Evolutionary conservation across 2,888 invertebrate species (phyloP), one percentile per base, ranked within the genome.

Genomic region (Hirtodrosophila trivittata): DNA sequence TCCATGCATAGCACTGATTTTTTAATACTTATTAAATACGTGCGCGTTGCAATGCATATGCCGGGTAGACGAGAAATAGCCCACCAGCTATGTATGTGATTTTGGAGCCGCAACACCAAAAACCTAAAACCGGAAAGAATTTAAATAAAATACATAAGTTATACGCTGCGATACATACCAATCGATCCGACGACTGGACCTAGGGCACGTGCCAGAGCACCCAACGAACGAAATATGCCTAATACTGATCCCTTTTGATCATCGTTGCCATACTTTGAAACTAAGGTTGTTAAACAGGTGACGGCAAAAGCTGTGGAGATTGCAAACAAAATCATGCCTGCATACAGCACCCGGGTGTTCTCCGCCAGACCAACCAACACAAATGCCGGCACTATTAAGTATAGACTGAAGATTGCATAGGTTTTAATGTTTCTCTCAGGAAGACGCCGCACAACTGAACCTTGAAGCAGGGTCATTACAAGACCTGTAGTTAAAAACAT

Each of bases 401-500:
- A 93, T 14, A 99, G 92, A 6, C 98, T 97, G 71, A 92, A 91
- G 46, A 94, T 92, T 2, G 96, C 95, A 37, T 94, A 94, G 1
- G 91, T 89, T 89, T 94, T 94, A 35, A 95, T 96, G 77, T 94
- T 93, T 43, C 94, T 92, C 16, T 94, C 92, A 6, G 94, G 94
- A 32, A 98, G 92, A 54, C 95, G 93, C 52, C 98, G 93, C 0
- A 97, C 97, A 87, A 96, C 97, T 1, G 95, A 94, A 35, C 98
- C 98, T 92, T 98, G 98, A 50, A 97, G 92, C 38, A 95, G 75
- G 10, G 97, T 96, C 99, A 99, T 99, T 57, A 96, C 93, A 37
- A 97, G 78, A 47, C 94, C 99, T 86, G 98, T 96, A 52, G 95
- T 95, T 82, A 98, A 93, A 90, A 98, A 99, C 97, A 99, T 98